Evolutionary conservation across 2,113 vertebrate species (phyloP).

Genomic region (Notiomystis cincta): DNA sequence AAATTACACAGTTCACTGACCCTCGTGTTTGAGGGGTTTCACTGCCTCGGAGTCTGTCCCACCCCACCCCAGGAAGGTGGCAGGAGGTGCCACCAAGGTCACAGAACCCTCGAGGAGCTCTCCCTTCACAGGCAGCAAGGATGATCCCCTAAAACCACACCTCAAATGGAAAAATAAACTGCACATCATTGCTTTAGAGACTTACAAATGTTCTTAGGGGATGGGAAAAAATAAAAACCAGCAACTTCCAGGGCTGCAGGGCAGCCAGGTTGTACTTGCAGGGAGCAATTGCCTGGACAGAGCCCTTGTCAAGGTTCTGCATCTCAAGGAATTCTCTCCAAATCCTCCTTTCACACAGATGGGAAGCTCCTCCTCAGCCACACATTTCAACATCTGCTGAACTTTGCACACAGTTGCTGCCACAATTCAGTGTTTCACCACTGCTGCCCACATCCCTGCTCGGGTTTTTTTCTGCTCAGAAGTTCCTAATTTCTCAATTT

Average conservation of each 20-base stretch:
- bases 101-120: neutral
- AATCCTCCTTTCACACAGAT: neutral
- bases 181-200: neutral
- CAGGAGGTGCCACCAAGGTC: neutral
- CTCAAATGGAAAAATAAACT: neutral
- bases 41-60: neutral
- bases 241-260: neutral
- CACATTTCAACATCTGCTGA: neutral
- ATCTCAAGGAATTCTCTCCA: neutral
- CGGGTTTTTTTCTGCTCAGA: neutral
- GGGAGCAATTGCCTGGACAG: neutral
- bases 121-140: neutral
- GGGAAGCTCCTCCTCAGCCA: neutral
- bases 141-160: neutral
- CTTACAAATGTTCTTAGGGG: neutral
- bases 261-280: neutral
- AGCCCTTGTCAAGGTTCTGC: neutral
- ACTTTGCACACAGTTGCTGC: neutral
- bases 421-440: neutral
- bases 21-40: neutral
- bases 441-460: neutral
- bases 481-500: neutral
- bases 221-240: rapidly evolving
- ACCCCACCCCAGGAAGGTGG: neutral
- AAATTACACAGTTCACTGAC: neutral